Conservation (phyloP, 1,140 invertebrate genomes). For the Melipona quadrifasciata region DNA sequence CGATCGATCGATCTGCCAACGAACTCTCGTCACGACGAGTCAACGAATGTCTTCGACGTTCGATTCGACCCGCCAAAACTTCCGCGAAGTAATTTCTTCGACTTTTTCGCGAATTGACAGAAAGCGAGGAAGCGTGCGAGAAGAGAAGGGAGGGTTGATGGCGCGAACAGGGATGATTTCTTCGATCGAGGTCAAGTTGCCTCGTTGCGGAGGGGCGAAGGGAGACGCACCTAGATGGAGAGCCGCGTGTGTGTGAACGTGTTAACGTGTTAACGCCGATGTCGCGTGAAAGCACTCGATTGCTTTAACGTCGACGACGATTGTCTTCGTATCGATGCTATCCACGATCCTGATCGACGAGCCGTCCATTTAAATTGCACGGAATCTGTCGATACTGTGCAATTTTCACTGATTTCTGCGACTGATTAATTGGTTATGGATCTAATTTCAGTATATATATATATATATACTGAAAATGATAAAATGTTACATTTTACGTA, state of each 20-base stretch:
- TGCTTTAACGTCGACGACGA: not conserved
- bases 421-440: too few species aligned
- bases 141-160: too few species aligned
- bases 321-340: not conserved
- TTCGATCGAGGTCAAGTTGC: constrained; percentile 12
- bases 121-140: not conserved
- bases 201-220: too few species aligned
- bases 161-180: constrained; percentile 4
- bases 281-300: constrained; percentile 5
- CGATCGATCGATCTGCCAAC: not conserved
- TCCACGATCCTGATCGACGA: not conserved
- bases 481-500: too few species aligned
- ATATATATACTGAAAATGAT: too few species aligned
- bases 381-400: not conserved
- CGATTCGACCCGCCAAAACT: not conserved
- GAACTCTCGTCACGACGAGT: not conserved
- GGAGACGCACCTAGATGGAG: not conserved
- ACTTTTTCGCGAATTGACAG: not conserved
- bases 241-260: not conserved
- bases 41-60: not conserved
- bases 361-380: not conserved
- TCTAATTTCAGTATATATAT: too few species aligned
- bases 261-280: not conserved
- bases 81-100: not conserved
- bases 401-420: not conserved